phyloP scores from a whole-genome alignment of 2,113 vertebrate species.

The Heterotilapia buettikoferi region DNA sequence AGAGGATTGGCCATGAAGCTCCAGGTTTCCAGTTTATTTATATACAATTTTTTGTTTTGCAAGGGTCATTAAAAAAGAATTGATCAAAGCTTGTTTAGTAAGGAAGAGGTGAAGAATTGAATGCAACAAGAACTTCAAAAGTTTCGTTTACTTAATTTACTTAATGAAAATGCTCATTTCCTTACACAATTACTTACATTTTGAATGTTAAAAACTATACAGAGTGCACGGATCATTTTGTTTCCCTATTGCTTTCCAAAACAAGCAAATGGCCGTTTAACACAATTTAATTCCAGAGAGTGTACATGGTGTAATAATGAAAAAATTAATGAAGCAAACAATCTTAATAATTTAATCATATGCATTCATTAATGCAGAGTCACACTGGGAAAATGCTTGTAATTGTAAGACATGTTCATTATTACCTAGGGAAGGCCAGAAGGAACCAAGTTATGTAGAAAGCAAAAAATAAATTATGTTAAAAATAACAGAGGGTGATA shows the following conservation, averaged over 20 bases:
- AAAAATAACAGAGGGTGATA: neutral
- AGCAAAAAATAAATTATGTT: neutral
- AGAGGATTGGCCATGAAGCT: neutral
- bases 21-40: neutral
- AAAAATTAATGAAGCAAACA: constrained; percentile 7
- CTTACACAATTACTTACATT: neutral
- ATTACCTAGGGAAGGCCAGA: neutral
- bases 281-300: neutral
- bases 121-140: neutral
- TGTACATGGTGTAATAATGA: neutral
- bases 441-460: neutral
- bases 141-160: neutral
- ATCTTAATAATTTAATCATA: constrained; percentile 17
- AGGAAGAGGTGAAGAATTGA: neutral
- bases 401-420: neutral
- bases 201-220: neutral
- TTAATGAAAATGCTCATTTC: neutral
- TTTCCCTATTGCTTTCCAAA: neutral
- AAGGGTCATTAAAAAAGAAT: neutral
- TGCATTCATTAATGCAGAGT: neutral
- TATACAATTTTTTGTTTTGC: accelerated
- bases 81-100: neutral
- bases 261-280: neutral
- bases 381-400: neutral
- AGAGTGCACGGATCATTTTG: neutral